Conservation (phyloP, 2,113 vertebrate genomes). For the Micronycteris hirsuta region DNA sequence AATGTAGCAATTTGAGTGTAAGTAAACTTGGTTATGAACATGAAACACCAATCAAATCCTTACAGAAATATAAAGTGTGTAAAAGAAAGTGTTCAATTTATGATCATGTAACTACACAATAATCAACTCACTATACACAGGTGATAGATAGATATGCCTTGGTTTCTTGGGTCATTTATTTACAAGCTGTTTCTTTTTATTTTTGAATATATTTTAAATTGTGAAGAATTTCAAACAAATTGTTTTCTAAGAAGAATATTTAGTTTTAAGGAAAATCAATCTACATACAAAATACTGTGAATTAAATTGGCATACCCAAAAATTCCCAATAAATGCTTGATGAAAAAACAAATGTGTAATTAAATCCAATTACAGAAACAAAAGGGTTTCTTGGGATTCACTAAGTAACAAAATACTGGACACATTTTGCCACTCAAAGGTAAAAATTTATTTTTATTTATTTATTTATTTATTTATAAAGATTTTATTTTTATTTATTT, state of each 20-base stretch:
- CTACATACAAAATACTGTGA: constrained; percentile 49
- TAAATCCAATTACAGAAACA: background rate
- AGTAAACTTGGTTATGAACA: background rate
- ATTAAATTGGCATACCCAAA: constrained; percentile 60
- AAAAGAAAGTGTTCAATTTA: constrained; percentile 46
- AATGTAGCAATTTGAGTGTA: background rate
- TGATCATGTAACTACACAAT: constrained; percentile 50
- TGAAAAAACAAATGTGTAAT: background rate
- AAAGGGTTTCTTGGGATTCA: background rate
- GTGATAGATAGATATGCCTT: constrained; percentile 52
- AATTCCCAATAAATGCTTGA: constrained; percentile 42
- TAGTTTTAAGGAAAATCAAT: constrained; percentile 69
- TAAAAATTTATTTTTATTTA: background rate
- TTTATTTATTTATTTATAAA: too few species aligned
- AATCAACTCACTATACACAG: constrained; percentile 37
- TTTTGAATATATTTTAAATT: constrained; percentile 23
- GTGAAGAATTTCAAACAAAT: constrained; percentile 59
- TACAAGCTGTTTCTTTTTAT: background rate
- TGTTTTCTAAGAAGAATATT: constrained; percentile 65
- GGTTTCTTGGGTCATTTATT: constrained; percentile 51
- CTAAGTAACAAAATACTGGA: background rate
- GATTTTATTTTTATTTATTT: too few species aligned
- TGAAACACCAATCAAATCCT: constrained; percentile 7
- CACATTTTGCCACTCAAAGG: background rate
- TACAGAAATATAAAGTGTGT: constrained; percentile 41